Evolutionary conservation across 2,797 vertebrate species (phyloP).

Genomic region (Spondyliosoma cantharus): DNA sequence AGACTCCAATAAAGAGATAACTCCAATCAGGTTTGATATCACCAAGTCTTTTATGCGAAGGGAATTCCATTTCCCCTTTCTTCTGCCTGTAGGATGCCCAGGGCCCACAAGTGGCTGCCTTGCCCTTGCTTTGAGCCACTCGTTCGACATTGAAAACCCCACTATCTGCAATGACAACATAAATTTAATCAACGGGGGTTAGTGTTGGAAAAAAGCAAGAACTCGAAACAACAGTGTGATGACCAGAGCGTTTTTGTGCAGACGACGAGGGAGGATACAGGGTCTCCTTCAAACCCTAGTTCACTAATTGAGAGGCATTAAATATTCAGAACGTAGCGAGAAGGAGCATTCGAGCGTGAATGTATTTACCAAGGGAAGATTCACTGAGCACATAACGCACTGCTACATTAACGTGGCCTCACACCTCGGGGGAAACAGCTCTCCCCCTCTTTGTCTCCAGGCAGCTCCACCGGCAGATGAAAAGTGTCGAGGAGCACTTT

Average conservation of each 20-base stretch:
- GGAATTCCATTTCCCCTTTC: conserved; percentile 65
- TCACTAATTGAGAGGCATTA: conserved; percentile 50
- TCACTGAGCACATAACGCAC: conserved; percentile 53
- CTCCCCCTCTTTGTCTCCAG: conserved; percentile 14
- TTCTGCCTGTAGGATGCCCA: conserved; percentile 54
- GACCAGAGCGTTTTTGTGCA: background rate
- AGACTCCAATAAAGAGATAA: conserved; percentile 68
- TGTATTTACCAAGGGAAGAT: conserved; percentile 55
- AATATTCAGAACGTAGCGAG: conserved; percentile 56
- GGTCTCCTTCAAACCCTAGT: conserved; percentile 30
- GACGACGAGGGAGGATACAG: background rate
- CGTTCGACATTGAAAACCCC: conserved; percentile 75
- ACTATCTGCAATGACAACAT: conserved; percentile 53
- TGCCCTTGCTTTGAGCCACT: conserved; percentile 68
- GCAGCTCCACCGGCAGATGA: conserved; percentile 32
- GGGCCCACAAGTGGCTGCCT: conserved; percentile 52
- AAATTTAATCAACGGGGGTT: conserved; percentile 65
- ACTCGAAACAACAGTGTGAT: conserved; percentile 39
- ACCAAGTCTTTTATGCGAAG: conserved; percentile 59
- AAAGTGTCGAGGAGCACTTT: conserved; percentile 30
- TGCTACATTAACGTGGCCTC: conserved; percentile 45
- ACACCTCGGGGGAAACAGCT: conserved; percentile 37
- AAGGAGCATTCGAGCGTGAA: conserved; percentile 32
- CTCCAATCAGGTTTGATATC: conserved; percentile 70
- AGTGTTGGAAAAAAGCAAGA: conserved; percentile 37